These are phyloP conservation scores for Callaeas wilsoni DNA, from an alignment of 2,113 vertebrate genomes.

Conservation along the genomic window DNA sequence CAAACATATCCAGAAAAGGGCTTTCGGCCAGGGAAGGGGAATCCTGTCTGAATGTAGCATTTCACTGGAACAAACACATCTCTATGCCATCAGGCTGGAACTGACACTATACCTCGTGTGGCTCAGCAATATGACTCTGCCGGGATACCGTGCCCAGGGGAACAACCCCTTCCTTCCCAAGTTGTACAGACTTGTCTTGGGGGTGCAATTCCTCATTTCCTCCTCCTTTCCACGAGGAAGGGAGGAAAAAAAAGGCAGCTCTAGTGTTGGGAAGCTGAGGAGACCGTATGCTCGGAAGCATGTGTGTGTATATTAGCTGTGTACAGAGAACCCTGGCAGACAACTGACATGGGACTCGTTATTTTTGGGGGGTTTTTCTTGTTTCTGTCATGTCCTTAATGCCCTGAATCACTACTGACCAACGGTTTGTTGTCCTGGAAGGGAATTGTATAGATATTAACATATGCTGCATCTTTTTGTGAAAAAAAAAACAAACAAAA, in stretches of 20 bases:
- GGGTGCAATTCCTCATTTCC: background rate
- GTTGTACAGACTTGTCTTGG: background rate
- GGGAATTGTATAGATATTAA: conserved; percentile 51
- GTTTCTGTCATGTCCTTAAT: conserved; percentile 17
- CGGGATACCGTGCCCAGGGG: background rate
- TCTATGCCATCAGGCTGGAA: conserved; percentile 41
- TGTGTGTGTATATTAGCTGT: conserved; percentile 17
- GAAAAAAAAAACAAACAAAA: background rate
- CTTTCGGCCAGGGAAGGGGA: conserved; percentile 49
- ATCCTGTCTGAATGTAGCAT: conserved; percentile 81
- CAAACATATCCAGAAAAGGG: conserved; percentile 50
- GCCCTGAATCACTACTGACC: conserved; percentile 61
- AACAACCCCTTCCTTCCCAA: background rate
- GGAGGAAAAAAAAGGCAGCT: background rate
- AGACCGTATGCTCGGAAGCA: background rate
- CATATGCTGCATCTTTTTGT: conserved; percentile 54
- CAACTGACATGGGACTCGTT: background rate
- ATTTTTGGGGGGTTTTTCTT: background rate
- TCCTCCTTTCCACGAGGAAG: background rate
- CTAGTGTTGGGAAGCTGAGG: background rate
- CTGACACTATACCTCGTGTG: conserved; percentile 11
- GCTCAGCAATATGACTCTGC: conserved; percentile 11
- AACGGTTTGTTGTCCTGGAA: conserved; percentile 22
- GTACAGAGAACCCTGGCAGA: conserved; percentile 47
- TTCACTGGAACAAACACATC: conserved; percentile 64